These are phyloP conservation scores for Cryptoprocta ferox DNA, from an alignment of 2,797 vertebrate genomes.

Conservation along the genomic window DNA sequence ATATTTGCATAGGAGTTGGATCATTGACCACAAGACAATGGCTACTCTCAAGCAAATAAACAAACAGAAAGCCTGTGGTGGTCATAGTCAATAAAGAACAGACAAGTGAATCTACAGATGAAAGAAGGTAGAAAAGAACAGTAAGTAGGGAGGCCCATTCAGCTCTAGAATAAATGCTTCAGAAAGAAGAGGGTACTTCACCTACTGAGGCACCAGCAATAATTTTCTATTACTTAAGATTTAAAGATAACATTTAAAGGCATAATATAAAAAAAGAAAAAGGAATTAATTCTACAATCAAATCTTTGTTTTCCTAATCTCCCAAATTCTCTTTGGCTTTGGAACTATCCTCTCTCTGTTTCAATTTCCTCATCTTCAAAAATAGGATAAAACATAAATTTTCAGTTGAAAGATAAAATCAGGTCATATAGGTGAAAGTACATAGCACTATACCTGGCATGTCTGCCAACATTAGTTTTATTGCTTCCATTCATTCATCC, in stretches of 20 bases:
- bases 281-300: neutral
- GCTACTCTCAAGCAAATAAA: conserved; percentile 81
- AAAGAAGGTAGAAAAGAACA: neutral
- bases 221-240: neutral
- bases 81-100: conserved; percentile 35
- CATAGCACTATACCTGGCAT: neutral
- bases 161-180: neutral
- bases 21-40: conserved; percentile 77
- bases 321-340: neutral
- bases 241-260: neutral
- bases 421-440: neutral
- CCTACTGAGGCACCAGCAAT: neutral
- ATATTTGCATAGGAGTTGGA: conserved; percentile 80
- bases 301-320: neutral
- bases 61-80: conserved; percentile 28
- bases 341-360: neutral
- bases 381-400: neutral
- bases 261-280: neutral
- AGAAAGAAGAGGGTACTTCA: neutral
- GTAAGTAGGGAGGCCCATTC: neutral
- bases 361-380: neutral
- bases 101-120: neutral
- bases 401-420: neutral
- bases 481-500: neutral
- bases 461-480: neutral